Conservation (phyloP, 53 echinoderm and acorn worm genomes). For the Apostichopus leukothele region DNA sequence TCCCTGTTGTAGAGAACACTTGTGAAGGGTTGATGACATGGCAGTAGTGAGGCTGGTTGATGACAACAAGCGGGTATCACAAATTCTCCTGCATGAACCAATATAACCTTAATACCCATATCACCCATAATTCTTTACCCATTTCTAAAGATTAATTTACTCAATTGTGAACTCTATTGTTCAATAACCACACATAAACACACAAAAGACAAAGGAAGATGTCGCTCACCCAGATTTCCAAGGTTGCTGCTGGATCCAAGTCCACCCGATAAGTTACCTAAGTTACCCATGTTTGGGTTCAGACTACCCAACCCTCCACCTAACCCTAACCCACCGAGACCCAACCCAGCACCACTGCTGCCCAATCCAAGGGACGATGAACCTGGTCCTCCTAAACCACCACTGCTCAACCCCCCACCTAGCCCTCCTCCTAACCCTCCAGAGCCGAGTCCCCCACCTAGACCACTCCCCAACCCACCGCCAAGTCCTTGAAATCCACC, state of each 20-base stretch:
- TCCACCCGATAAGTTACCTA: slow-evolving; percentile 27
- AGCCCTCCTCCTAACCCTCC: slow-evolving; percentile 41
- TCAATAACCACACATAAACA: too few relatives aligned
- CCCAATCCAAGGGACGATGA: slow-evolving; percentile 49
- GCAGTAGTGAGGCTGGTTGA: too few relatives aligned
- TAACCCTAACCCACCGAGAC: slow-evolving; percentile 56
- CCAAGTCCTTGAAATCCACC: slow-evolving; percentile 44
- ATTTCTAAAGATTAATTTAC: too few relatives aligned
- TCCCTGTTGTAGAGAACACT: too few relatives aligned
- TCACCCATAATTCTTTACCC: too few relatives aligned
- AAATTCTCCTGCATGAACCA: too few relatives aligned
- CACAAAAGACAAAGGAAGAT: not conserved
- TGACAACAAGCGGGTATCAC: too few relatives aligned
- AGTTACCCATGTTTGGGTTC: slow-evolving; percentile 20
- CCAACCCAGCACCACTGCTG: slow-evolving; percentile 33
- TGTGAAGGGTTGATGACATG: too few relatives aligned
- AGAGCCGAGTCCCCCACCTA: slow-evolving; percentile 45
- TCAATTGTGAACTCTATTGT: too few relatives aligned
- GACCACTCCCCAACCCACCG: slow-evolving; percentile 51
- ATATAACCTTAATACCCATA: too few relatives aligned
- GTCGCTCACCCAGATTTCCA: slow-evolving; percentile 12
- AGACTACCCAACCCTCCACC: slow-evolving; percentile 50
- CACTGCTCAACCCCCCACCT: slow-evolving; percentile 55
- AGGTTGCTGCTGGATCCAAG: slow-evolving; percentile 39
- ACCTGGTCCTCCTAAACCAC: slow-evolving; percentile 53